Evolutionary conservation across 1,140 invertebrate species (phyloP), one percentile per base, ranked within the genome.

Genomic region (Plodia interpunctella): DNA sequence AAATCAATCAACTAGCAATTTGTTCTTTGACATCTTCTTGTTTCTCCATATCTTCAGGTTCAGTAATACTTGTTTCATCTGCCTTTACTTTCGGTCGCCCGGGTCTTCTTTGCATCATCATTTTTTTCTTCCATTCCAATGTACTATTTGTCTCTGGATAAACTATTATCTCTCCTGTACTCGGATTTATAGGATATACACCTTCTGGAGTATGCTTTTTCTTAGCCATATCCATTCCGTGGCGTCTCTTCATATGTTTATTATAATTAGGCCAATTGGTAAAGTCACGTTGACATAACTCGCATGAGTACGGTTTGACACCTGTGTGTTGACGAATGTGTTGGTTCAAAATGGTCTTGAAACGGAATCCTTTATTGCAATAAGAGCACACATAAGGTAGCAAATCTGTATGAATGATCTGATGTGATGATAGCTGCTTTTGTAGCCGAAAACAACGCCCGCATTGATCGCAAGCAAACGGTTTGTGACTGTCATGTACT

Each of bases 211-310:
- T 87, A 2, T 80, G 78, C 65, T 88, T 88, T 56, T 83, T 88
- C 59, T 85, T 88, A 5, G 82, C 73, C 50, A 80, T 87, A 38
- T 87, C 81, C 18, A 76, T 92, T 25, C 91, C 91, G 63, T 94
- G 94, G 38, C 93, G 78, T 19, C 94, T 80, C 83, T 94, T 94
- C 93, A 94, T 94, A 66, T 95, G 94, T 67, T 95, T 95, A 70
- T 94, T 94, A 63, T 94, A 95, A 84, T 95, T 95, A 6, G 94
- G 92, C 93, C 93, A 94, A 80, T 94, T 94, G 1, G 94, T 94
- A 64, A 95, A 95, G 70, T 94, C 93, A 78, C 94, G 92, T 61
- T 93, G 91, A 64, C 92, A 93, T 60, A 90, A 87, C 25, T 90
- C 67, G 78, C 91, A 93, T 0, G 90, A 89, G 71, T 93, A 94